Percentiles rank a stretch among this genome's conserved stretches.
Evolutionary conservation across 2,797 vertebrate genomes (phyloP).

Genomic region (Tokudaia tokunoshimensis): DNA sequence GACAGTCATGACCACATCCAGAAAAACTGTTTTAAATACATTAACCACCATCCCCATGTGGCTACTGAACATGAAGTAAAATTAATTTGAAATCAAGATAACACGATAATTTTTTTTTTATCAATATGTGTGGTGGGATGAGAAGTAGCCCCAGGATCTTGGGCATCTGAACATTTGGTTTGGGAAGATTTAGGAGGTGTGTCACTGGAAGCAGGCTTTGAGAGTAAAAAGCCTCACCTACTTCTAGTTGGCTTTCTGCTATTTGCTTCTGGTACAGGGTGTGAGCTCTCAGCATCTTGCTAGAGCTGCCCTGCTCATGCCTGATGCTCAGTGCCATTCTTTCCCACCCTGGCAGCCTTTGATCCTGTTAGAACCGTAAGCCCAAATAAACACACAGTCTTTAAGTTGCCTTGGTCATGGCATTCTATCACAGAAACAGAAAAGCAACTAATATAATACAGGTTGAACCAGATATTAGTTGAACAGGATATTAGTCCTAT

Average conservation of each 20-base stretch:
- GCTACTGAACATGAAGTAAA: conserved; percentile 26
- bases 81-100: conserved; percentile 44
- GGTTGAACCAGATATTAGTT: background rate
- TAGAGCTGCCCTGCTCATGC: background rate
- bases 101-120: background rate
- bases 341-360: no score
- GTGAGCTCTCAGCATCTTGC: background rate
- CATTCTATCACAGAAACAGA: background rate
- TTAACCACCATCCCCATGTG: background rate
- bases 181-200: background rate
- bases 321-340: background rate
- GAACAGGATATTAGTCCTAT: background rate
- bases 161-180: background rate
- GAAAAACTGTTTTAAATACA: background rate
- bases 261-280: background rate
- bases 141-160: background rate
- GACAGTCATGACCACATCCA: background rate
- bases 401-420: background rate
- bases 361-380: background rate
- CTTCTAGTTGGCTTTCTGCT: background rate
- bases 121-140: background rate
- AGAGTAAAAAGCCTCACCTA: background rate
- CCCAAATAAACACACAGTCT: background rate
- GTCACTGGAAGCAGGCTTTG: background rate
- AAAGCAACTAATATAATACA: background rate